These are phyloP conservation scores for Polypterus bichir DNA, from an alignment of 2,113 vertebrate genomes.

Conservation along the genomic window DNA sequence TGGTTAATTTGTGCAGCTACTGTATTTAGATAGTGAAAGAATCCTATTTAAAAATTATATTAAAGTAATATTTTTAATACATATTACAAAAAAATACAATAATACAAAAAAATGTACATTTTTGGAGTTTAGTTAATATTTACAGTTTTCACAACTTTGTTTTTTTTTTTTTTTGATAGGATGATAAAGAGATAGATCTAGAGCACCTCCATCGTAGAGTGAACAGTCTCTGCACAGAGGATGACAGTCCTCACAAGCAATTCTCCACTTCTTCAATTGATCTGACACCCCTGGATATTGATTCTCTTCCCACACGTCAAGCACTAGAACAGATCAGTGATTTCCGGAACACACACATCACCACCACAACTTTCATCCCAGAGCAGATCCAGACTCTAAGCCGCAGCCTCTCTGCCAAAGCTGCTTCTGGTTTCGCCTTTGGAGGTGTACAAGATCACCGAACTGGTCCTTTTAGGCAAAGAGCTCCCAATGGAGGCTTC, in stretches of 20 bases:
- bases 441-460: constrained; percentile 85
- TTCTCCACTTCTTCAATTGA: constrained; percentile 98
- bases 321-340: constrained; percentile 98
- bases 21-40: too few species aligned
- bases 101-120: not conserved
- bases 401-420: constrained; percentile 93
- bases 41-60: too few species aligned
- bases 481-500: constrained; percentile 93
- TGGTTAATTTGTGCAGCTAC: too few species aligned
- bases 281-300: constrained; percentile 95
- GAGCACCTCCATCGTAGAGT: constrained; percentile 96
- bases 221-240: constrained; percentile 99
- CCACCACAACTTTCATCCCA: constrained; percentile 97
- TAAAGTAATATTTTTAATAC: too few species aligned
- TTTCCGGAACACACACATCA: constrained; percentile 98
- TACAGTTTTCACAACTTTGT: constrained; percentile 19
- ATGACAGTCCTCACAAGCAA: constrained; percentile 98
- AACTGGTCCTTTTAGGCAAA: constrained; percentile 94
- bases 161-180: constrained; percentile 55
- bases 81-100: too few species aligned
- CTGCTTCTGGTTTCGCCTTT: constrained; percentile 88
- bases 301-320: constrained; percentile 90
- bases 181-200: constrained; percentile 98
- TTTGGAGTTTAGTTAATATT: not conserved
- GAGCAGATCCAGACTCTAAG: constrained; percentile 99